Percentiles rank a stretch among this genome's conserved stretches.
Conservation (phyloP, 2,113 vertebrate genomes). For the Seriola aureovittata region DNA sequence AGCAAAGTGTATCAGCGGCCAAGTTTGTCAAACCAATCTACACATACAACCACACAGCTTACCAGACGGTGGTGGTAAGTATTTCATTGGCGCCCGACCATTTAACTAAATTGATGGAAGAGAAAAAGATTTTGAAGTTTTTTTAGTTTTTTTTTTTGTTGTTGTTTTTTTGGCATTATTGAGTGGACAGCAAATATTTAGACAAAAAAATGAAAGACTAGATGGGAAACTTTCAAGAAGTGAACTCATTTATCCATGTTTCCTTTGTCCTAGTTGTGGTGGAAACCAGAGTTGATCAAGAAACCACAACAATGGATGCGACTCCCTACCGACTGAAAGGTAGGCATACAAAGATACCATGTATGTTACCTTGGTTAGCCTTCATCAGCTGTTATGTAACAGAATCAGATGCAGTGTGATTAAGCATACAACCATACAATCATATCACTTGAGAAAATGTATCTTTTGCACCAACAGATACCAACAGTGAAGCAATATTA, state of each 20-base stretch:
- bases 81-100: constrained; percentile 8
- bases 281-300: background rate
- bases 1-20: background rate
- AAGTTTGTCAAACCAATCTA: constrained; percentile 26
- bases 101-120: constrained; percentile 1
- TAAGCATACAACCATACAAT: background rate
- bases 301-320: background rate
- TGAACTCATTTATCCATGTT: background rate
- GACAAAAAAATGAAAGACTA: background rate
- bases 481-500: background rate
- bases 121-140: too few species aligned
- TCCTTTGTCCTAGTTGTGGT: background rate
- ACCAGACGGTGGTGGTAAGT: constrained; percentile 11
- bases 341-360: background rate
- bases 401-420: background rate
- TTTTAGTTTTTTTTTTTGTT: background rate
- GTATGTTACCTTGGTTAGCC: background rate
- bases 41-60: constrained; percentile 17
- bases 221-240: background rate
- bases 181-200: constrained; percentile 6
- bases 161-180: background rate
- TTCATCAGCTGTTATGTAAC: constrained; percentile 4
- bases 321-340: background rate
- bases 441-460: background rate
- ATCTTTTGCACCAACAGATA: background rate